Conservation (phyloP, 2,888 invertebrate species). For the Campoplex capitator region DNA sequence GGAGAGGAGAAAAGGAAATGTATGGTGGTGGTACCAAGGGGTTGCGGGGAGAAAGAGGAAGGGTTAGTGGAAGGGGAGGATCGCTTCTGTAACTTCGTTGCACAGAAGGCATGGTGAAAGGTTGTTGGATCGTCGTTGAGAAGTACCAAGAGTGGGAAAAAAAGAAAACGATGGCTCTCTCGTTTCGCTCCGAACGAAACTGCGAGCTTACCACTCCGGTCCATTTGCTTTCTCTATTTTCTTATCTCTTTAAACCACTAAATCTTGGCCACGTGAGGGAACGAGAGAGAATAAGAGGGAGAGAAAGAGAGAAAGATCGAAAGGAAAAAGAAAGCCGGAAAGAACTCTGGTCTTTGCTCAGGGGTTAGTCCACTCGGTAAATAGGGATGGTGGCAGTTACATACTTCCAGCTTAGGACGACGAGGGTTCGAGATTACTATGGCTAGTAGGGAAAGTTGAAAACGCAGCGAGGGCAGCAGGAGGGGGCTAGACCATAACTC, state of each 20-base stretch:
- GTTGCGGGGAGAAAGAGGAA: conserved; percentile 15
- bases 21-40: background rate
- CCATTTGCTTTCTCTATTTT: conserved; percentile 67
- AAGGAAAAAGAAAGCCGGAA: conserved; percentile 14
- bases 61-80: conserved; percentile 4
- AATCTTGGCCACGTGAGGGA: conserved; percentile 39
- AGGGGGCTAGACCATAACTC: conserved; percentile 59
- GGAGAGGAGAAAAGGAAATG: background rate
- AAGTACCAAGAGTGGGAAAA: conserved; percentile 25
- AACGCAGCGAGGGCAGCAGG: background rate
- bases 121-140: conserved; percentile 46
- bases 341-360: conserved; percentile 54
- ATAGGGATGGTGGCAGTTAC: conserved; percentile 55
- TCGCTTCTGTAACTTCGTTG: conserved; percentile 35
- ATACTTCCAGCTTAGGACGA: conserved; percentile 30
- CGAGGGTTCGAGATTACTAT: background rate
- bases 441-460: conserved; percentile 33
- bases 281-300: background rate
- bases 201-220: conserved; percentile 58
- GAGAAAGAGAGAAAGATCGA: background rate
- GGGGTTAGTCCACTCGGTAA: conserved; percentile 59
- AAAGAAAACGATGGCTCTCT: conserved; percentile 1
- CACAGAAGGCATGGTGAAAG: conserved; percentile 43
- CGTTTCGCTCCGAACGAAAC: conserved; percentile 29
- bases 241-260: conserved; percentile 66